Evolutionary conservation across 2,113 vertebrate genomes (phyloP), one percentile per base, ranked within the genome.

Genomic region (Podocnemis expansa): DNA sequence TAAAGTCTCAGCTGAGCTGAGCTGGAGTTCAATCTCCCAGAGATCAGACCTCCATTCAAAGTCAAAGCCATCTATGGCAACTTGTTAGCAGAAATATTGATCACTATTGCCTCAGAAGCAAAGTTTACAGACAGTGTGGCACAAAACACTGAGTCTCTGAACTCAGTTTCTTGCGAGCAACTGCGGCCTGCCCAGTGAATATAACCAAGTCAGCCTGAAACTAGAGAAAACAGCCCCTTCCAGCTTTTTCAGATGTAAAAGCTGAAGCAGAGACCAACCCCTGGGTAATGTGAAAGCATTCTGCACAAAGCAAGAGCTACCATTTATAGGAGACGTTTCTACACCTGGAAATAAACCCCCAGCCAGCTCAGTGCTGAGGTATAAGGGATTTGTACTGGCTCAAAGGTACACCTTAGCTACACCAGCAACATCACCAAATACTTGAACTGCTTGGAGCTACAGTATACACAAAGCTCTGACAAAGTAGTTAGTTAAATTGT

Each of bases 81-180:
- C 4, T 19, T 25, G 58, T 73, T 41, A 63, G 55, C 31, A 51
- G 38, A 89, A 58, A 52, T 1, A 8, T 43, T 34, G 1, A 8
- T 34, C 27, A 27, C 27, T 82, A 63, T 27, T 31, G 47, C 10
- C 41, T 31, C 0, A 0, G 54, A 52, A 14, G 11, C 13, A 27
- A 4, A 5, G 29, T 80, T 52, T n/a, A 11, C 25, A 73, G 38
- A 38, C 38, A 41, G n/a, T 6, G 16, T 73, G 67, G 38, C 38
- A 41, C 67, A 41, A 21, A 41, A 5, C 67, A 38, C 5, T 24
- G n/a, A 41, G 38, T 12, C 38, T 73, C 22, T 73, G 21, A 73
- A 38, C 51, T 29, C 11, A 78, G 8, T 34, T 2, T 16, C 0
- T 54, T n/a, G 34, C 78, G 80, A 83, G 22, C 81, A 51, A 92